Conservation (phyloP, 2,888 invertebrate genomes). For the Priapulus caudatus region DNA sequence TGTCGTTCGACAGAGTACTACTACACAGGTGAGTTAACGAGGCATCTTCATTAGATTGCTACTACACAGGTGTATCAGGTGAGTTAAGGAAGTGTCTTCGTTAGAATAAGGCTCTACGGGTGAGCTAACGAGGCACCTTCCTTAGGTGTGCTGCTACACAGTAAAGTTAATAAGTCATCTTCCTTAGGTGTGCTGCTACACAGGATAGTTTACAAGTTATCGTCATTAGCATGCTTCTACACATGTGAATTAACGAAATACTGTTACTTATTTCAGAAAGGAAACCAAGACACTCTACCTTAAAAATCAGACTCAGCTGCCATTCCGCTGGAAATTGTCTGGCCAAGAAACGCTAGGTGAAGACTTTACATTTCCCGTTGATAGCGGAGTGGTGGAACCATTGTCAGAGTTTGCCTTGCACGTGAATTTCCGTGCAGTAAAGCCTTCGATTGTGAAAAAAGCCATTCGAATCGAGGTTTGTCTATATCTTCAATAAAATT, state of each 20-base stretch:
- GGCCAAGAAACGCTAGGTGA: constrained; percentile 39
- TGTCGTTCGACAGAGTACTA: constrained; percentile 39
- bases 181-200: no score
- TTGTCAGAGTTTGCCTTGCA: constrained; percentile 36
- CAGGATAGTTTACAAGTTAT: no score
- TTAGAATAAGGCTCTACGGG: no score
- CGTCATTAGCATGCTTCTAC: no score
- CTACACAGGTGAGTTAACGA: constrained; percentile 34
- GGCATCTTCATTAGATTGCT: no score
- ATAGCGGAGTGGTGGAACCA: constrained; percentile 37
- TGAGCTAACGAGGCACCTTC: no score
- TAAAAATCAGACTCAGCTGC: constrained; percentile 37
- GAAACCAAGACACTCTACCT: constrained; percentile 38
- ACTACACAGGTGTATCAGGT: no score
- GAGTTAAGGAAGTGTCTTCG: no score
- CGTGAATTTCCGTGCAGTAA: constrained; percentile 38
- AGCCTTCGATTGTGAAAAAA: constrained; percentile 35
- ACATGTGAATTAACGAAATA: no score
- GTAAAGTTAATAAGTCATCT: no score
- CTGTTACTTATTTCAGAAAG: constrained; percentile 36
- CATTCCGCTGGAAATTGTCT: constrained; percentile 38
- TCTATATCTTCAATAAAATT: no score
- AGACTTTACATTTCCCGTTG: constrained; percentile 38
- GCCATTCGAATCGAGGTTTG: constrained; percentile 36
- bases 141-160: no score